Percentiles rank a stretch among this genome's conserved stretches.
Evolutionary conservation across 2,113 vertebrate genomes (phyloP).

Genomic region (Canis aureus): DNA sequence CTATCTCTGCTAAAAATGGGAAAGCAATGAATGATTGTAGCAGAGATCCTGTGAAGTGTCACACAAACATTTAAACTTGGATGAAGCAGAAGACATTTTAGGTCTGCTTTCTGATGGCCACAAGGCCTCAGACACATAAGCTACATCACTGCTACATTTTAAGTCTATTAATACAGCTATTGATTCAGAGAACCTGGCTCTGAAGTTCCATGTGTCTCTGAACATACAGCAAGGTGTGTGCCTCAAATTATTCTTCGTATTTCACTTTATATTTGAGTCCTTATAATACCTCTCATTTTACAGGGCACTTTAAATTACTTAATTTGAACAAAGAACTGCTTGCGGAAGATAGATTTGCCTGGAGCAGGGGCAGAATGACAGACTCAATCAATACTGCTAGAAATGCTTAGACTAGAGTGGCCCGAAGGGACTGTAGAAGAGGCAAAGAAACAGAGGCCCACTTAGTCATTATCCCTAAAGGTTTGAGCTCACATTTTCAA

Average conservation of each 20-base stretch:
- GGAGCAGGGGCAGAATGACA: not conserved
- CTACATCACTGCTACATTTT: not conserved
- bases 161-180: not conserved
- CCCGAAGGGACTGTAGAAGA: not conserved
- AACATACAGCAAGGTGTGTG: not conserved
- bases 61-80: not conserved
- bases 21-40: not conserved
- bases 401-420: not conserved
- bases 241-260: not conserved
- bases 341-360: not conserved
- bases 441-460: not conserved
- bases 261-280: not conserved
- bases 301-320: not conserved
- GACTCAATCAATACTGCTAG: not conserved
- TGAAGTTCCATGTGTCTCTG: not conserved
- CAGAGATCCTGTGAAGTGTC: not conserved
- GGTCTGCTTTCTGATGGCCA: not conserved
- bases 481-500: not conserved
- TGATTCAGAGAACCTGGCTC: not conserved
- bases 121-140: not conserved
- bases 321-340: not conserved
- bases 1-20: not conserved
- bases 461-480: not conserved
- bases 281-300: not conserved
- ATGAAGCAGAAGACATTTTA: not conserved